A percentile compares a stretch with the other conserved stretches of the same genome.
Evolutionary conservation across 1,140 invertebrate genomes (phyloP).

Genomic region (Drosophila albomicans): DNA sequence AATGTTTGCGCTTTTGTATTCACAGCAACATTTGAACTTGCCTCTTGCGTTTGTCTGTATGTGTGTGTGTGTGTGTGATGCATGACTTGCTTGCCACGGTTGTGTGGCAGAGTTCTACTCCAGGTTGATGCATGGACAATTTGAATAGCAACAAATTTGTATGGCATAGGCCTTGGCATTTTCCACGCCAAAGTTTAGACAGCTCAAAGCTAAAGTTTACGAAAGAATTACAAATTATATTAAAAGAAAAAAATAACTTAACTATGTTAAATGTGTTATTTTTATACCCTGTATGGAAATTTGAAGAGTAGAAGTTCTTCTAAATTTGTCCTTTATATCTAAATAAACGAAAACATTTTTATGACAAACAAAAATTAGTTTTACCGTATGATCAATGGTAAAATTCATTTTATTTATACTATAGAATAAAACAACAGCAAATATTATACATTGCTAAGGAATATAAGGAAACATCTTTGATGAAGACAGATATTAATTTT

Average conservation of each 20-base stretch:
- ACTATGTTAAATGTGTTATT: not conserved
- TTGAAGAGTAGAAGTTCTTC: too few species aligned
- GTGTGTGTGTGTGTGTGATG: conserved; percentile 15
- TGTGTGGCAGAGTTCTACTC: conserved; percentile 1
- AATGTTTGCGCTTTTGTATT: conserved; percentile 69
- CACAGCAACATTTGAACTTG: conserved; percentile 34
- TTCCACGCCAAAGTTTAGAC: conserved; percentile 1
- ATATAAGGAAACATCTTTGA: too few species aligned
- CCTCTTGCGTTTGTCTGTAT: not conserved
- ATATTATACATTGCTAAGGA: too few species aligned
- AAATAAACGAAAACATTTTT: too few species aligned
- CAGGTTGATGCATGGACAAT: conserved; percentile 61
- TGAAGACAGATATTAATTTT: too few species aligned
- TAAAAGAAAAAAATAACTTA: not conserved
- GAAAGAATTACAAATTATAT: not conserved
- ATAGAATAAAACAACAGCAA: too few species aligned
- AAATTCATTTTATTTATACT: too few species aligned
- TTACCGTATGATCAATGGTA: too few species aligned
- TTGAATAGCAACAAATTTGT: conserved; percentile 59
- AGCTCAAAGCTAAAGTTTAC: conserved; percentile 14
- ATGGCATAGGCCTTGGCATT: conserved; percentile 54
- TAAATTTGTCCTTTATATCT: too few species aligned
- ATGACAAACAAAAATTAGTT: too few species aligned
- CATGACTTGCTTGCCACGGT: not conserved
- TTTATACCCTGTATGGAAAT: not conserved